These are phyloP conservation scores for Rhinopomastus cyanomelas DNA, from an alignment of 2,113 vertebrate genomes.

Conservation along the genomic window DNA sequence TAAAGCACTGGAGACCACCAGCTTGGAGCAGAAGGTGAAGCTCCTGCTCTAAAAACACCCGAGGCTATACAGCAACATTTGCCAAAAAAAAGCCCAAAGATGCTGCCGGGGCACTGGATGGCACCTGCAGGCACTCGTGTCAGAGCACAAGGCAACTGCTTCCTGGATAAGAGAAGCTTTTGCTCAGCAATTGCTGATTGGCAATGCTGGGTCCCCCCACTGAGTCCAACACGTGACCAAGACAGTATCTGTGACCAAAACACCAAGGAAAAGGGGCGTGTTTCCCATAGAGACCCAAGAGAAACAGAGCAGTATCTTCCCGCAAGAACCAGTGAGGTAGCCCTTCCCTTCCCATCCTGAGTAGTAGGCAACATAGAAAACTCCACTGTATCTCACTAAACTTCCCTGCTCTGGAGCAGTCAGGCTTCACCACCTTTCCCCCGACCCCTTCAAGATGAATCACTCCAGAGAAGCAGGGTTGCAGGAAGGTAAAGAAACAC, in stretches of 20 bases:
- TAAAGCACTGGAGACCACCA: not conserved
- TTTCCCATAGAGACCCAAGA: not conserved
- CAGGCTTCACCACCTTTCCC: not conserved
- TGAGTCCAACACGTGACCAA: not conserved
- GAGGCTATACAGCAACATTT: no score
- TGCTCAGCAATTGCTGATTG: not conserved
- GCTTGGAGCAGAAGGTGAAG: not conserved
- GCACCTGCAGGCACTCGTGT: no score
- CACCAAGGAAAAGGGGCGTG: not conserved
- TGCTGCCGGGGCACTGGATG: accelerated
- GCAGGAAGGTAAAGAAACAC: not conserved
- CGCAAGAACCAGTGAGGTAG: not conserved
- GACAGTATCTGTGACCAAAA: not conserved
- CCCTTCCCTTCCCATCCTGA: not conserved
- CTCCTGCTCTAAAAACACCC: not conserved
- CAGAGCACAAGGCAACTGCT: not conserved
- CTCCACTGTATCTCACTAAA: not conserved
- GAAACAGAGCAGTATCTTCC: not conserved
- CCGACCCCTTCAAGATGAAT: accelerated
- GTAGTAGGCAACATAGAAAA: no score
- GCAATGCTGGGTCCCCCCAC: accelerated
- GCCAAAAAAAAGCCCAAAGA: not conserved
- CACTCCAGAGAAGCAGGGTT: not conserved
- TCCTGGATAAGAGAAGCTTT: not conserved
- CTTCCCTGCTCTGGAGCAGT: accelerated